Conservation (phyloP, 23 tunicate genomes). For the Aplidium turbinatum region DNA sequence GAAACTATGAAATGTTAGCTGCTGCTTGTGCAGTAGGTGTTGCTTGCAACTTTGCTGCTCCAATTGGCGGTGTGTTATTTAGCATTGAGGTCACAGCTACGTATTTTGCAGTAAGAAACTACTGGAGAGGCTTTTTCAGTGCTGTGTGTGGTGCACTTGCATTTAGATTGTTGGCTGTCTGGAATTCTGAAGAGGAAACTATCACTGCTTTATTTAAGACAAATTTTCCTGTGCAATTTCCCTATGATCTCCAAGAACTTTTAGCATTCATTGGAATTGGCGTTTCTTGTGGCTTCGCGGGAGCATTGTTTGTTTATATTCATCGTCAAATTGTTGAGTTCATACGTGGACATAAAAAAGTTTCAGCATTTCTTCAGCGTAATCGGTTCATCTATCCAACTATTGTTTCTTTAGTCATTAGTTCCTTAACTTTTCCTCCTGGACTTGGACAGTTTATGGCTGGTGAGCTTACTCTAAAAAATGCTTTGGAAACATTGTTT, state of each 20-base stretch:
- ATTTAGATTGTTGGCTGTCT: constrained; percentile 48
- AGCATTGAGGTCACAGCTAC: constrained; percentile 53
- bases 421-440: constrained; percentile 27
- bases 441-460: constrained; percentile 52
- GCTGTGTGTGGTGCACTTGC: constrained; percentile 40
- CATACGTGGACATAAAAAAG: neutral
- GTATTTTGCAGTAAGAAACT: constrained; percentile 51
- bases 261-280: constrained; percentile 39
- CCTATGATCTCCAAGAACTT: constrained; percentile 41
- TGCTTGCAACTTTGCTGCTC: constrained; percentile 52
- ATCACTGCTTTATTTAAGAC: constrained; percentile 46
- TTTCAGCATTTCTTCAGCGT: constrained; percentile 8
- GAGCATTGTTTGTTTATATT: constrained; percentile 29
- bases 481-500: constrained; percentile 34
- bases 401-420: constrained; percentile 20
- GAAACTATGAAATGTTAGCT: constrained; percentile 19
- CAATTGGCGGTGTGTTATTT: constrained; percentile 50
- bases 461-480: constrained; percentile 40
- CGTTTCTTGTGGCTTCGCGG: constrained; percentile 31
- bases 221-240: constrained; percentile 33
- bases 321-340: constrained; percentile 22
- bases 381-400: constrained; percentile 39
- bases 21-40: constrained; percentile 63
- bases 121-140: constrained; percentile 54
- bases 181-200: constrained; percentile 36